phyloP scores from a whole-genome alignment of 2,113 vertebrate genomes.

The Melanostigma gelatinosum region DNA sequence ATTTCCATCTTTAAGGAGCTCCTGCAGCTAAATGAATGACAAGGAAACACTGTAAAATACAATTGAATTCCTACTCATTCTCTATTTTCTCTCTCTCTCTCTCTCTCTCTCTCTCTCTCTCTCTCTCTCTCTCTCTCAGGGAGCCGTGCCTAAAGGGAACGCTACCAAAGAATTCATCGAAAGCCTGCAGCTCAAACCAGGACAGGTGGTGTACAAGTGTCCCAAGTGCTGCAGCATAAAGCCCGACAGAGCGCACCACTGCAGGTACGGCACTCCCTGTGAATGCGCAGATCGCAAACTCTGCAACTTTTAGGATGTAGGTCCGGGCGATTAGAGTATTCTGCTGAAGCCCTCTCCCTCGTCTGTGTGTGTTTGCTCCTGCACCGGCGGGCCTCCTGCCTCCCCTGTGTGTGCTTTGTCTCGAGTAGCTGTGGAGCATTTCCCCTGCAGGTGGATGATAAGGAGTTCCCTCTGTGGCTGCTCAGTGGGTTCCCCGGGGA shows the following conservation, averaged over 20 bases:
- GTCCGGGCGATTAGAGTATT: neutral
- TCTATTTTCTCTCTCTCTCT: neutral
- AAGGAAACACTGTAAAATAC: neutral
- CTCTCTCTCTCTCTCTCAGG: conserved; percentile 75
- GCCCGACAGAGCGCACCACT: conserved; percentile 97
- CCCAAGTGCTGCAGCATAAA: conserved; percentile 99
- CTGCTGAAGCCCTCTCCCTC: conserved; percentile 34
- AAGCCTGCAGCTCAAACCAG: conserved; percentile 96
- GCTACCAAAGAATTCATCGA: conserved; percentile 99
- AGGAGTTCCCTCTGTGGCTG: conserved; percentile 38
- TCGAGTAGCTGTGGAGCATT: conserved; percentile 5
- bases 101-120: neutral
- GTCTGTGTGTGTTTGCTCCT: conserved; percentile 25
- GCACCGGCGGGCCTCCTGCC: conserved; percentile 10
- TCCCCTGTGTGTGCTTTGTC: conserved; percentile 6
- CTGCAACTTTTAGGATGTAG: conserved; percentile 14
- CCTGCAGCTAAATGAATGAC: neutral
- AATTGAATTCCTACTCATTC: neutral
- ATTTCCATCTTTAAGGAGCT: neutral
- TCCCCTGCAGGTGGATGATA: conserved; percentile 50
- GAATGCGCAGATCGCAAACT: neutral
- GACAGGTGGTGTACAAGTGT: conserved; percentile 99
- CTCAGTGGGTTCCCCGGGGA: conserved; percentile 39
- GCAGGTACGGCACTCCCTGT: conserved; percentile 85
- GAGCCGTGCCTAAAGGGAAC: conserved; percentile 97